Conservation (phyloP, 2,797 vertebrate species). For the Phalloptychus januarius region DNA sequence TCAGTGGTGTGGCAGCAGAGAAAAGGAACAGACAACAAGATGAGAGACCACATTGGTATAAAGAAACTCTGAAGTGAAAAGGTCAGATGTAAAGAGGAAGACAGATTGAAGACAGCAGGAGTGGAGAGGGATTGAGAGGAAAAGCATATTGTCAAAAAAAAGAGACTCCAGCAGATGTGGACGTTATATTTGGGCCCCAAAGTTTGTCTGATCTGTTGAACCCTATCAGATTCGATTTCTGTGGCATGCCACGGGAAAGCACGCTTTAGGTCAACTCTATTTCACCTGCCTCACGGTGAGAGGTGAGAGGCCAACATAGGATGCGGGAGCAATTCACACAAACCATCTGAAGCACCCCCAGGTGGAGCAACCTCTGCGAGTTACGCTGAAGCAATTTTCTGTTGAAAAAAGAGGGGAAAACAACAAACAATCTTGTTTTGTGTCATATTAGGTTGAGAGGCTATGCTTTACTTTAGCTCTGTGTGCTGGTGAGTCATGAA, state of each 20-base stretch:
- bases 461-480: slow-evolving; percentile 9
- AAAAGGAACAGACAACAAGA: slow-evolving; percentile 68
- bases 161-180: slow-evolving; percentile 27
- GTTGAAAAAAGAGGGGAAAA: slow-evolving; percentile 21
- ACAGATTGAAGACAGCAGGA: slow-evolving; percentile 64
- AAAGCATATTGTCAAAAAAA: slow-evolving; percentile 23
- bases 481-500: not conserved
- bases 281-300: slow-evolving; percentile 45
- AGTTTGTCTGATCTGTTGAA: slow-evolving; percentile 58
- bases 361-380: slow-evolving; percentile 13
- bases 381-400: slow-evolving; percentile 47
- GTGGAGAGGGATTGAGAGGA: slow-evolving; percentile 43
- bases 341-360: slow-evolving; percentile 42
- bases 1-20: slow-evolving; percentile 67
- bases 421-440: slow-evolving; percentile 25
- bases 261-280: slow-evolving; percentile 43
- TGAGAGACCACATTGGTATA: slow-evolving; percentile 65
- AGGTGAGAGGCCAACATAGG: slow-evolving; percentile 38
- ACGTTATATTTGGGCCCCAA: slow-evolving; percentile 25
- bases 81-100: slow-evolving; percentile 73
- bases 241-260: slow-evolving; percentile 40
- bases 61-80: slow-evolving; percentile 74
- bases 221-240: slow-evolving; percentile 46
- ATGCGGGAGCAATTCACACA: slow-evolving; percentile 46
- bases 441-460: slow-evolving; percentile 7